Percentiles rank a stretch among this genome's conserved stretches.
Conservation (phyloP, 2,888 invertebrate species). For the Apeira syringaria region DNA sequence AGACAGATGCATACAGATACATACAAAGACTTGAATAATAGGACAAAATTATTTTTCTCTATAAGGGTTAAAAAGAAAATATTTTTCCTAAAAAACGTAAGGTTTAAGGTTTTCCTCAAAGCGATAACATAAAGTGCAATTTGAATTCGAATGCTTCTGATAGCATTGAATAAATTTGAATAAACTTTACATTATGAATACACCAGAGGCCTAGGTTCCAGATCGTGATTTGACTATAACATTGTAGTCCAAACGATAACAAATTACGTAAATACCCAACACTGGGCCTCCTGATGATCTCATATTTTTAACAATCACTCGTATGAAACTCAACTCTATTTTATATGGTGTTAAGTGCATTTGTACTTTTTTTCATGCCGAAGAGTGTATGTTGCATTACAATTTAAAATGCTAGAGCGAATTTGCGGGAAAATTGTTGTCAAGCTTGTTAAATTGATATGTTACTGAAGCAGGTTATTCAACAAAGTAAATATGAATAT, state of each 20-base stretch:
- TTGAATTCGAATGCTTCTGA: too few species aligned
- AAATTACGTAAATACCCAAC: constrained; percentile 41
- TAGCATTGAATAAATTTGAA: neutral
- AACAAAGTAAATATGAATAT: neutral
- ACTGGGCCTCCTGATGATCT: constrained; percentile 44
- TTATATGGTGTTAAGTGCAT: constrained; percentile 12
- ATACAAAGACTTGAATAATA: too few species aligned
- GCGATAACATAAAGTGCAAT: too few species aligned
- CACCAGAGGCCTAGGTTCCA: constrained; percentile 11
- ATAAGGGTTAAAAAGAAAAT: too few species aligned
- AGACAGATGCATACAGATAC: too few species aligned
- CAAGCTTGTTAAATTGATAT: constrained; percentile 7
- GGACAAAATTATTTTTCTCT: too few species aligned
- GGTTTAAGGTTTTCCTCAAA: too few species aligned
- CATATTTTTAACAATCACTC: constrained; percentile 36
- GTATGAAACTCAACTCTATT: constrained; percentile 19
- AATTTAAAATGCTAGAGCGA: constrained; percentile 13
- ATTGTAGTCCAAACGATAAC: constrained; percentile 47
- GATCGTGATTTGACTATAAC: constrained; percentile 32
- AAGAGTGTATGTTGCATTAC: constrained; percentile 11
- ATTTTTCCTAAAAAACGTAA: too few species aligned
- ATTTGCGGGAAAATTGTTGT: constrained; percentile 4
- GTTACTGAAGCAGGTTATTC: constrained; percentile 1
- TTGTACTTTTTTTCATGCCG: constrained; percentile 7
- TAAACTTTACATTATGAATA: neutral